Conservation (phyloP, 2,113 vertebrate genomes). For the Gila orcuttii region DNA sequence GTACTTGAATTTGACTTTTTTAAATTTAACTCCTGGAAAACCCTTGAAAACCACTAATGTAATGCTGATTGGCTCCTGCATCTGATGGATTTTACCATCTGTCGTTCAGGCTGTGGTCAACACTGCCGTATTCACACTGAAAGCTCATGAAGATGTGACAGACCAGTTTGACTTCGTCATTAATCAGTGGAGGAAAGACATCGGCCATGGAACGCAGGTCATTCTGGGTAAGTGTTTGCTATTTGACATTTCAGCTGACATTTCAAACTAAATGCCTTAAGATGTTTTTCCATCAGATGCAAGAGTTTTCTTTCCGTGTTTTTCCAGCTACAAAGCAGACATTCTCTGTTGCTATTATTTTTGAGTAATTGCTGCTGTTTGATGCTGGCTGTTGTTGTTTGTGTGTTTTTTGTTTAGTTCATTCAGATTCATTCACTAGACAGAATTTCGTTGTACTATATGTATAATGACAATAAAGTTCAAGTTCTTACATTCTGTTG, state of each 20-base stretch:
- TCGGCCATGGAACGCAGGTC: constrained; percentile 73
- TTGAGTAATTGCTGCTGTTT: too few species aligned
- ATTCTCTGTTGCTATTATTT: too few species aligned
- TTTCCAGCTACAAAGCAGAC: too few species aligned
- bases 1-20: too few species aligned
- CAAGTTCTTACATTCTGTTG: not conserved
- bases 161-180: constrained; percentile 72
- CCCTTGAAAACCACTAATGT: not conserved
- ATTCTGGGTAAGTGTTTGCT: constrained; percentile 80
- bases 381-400: too few species aligned
- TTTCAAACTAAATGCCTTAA: not conserved
- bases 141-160: constrained; percentile 74
- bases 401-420: too few species aligned
- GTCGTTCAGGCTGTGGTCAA: constrained; percentile 69
- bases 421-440: too few species aligned
- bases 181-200: constrained; percentile 83
- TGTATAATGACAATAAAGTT: too few species aligned
- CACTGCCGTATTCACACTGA: constrained; percentile 82
- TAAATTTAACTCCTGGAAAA: too few species aligned
- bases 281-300: too few species aligned
- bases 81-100: not conserved
- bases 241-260: not conserved
- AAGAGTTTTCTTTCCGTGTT: too few species aligned
- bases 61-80: not conserved
- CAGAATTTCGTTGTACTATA: too few species aligned